phyloP scores from a whole-genome alignment of 2,888 invertebrate genomes.

The Pammene fasciana region DNA sequence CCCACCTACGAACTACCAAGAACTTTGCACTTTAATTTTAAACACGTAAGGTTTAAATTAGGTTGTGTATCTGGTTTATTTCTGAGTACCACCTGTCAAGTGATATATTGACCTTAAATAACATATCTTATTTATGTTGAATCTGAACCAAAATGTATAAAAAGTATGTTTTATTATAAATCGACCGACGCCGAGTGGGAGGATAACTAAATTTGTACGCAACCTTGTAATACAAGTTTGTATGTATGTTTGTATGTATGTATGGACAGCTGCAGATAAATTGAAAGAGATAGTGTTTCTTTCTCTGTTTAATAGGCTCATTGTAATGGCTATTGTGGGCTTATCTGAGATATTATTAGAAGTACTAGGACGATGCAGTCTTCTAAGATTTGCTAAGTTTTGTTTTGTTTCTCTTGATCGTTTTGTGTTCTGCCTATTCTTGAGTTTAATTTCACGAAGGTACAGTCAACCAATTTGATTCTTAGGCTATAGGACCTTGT shows the following conservation, averaged over 20 bases:
- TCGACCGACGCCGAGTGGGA: slow-evolving; percentile 70
- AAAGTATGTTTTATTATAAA: slow-evolving; percentile 80
- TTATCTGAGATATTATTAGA: slow-evolving; percentile 28
- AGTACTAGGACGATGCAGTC: slow-evolving; percentile 8
- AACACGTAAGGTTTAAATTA: slow-evolving; percentile 56
- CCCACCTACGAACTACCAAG: slow-evolving; percentile 46
- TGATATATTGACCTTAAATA: slow-evolving; percentile 83
- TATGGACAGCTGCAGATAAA: slow-evolving; percentile 65
- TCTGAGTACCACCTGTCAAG: slow-evolving; percentile 82
- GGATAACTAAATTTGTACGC: slow-evolving; percentile 81
- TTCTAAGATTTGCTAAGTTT: not conserved
- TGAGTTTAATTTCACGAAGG: not conserved
- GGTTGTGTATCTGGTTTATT: slow-evolving; percentile 46
- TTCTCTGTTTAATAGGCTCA: slow-evolving; percentile 65
- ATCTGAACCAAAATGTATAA: slow-evolving; percentile 82
- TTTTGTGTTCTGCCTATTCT: not conserved
- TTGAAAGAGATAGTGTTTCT: slow-evolving; percentile 71
- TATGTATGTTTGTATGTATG: slow-evolving; percentile 54
- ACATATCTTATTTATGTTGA: slow-evolving; percentile 85
- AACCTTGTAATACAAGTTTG: slow-evolving; percentile 72
- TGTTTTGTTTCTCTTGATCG: not conserved
- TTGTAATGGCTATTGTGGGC: slow-evolving; percentile 47
- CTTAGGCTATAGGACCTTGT: no score
- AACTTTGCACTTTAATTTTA: slow-evolving; percentile 53
- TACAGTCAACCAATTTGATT: no score